Evolutionary conservation across 2,888 invertebrate genomes (phyloP).

Genomic region (Chirona hameri): DNA sequence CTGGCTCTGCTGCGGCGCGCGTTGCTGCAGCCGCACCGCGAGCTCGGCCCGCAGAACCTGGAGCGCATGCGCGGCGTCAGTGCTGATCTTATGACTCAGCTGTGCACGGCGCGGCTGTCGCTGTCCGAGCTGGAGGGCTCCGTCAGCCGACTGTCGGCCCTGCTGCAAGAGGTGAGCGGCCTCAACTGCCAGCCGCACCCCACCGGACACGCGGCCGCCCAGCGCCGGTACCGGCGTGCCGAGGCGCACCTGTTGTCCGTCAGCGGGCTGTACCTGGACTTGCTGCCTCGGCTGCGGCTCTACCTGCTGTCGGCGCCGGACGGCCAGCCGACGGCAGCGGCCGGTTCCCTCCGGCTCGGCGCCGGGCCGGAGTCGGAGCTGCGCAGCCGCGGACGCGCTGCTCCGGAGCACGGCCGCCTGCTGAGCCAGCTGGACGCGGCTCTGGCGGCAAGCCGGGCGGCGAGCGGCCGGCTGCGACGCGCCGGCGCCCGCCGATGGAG

Average conservation of each 20-base stretch:
- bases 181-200: conserved; percentile 1
- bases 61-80: conserved; percentile 84
- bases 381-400: background rate
- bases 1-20: conserved; percentile 61
- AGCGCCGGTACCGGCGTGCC: background rate
- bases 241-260: conserved; percentile 1
- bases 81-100: conserved; percentile 62
- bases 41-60: conserved; percentile 73
- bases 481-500: background rate
- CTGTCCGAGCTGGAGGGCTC: background rate
- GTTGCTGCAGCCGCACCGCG: conserved; percentile 62
- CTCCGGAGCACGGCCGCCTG: background rate
- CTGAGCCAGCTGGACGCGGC: background rate
- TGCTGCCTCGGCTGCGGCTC: background rate
- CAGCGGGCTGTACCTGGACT: background rate
- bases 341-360: background rate
- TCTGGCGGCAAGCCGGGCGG: background rate
- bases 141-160: conserved; percentile 4
- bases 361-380: background rate
- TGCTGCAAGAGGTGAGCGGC: background rate
- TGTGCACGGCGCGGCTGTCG: background rate
- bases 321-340: background rate
- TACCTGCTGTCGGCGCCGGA: conserved; percentile 2
- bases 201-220: conserved; percentile 4
- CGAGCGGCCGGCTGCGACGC: background rate